These are phyloP conservation scores for Zosterops borbonicus DNA, from an alignment of 2,113 vertebrate species.

Conservation along the genomic window DNA sequence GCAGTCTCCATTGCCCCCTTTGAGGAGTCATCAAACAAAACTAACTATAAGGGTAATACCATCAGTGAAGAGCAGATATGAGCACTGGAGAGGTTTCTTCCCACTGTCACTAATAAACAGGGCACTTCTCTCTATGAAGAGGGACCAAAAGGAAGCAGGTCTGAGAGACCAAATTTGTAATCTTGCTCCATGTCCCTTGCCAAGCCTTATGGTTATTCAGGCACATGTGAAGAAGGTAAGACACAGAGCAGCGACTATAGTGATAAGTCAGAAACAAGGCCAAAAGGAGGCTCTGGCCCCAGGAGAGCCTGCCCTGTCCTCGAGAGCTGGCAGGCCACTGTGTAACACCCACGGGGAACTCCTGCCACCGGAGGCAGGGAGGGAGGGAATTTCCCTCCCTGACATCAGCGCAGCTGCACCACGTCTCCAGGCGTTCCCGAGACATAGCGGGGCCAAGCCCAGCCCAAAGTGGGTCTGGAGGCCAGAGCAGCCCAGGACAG, in stretches of 20 bases:
- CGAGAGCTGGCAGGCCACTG: neutral
- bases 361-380: neutral
- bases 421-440: neutral
- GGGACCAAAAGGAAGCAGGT: neutral
- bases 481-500: neutral
- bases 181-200: neutral
- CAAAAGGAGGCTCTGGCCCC: neutral
- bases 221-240: neutral
- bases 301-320: neutral
- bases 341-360: neutral
- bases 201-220: neutral
- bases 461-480: neutral
- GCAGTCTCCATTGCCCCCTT: neutral
- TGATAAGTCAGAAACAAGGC: neutral
- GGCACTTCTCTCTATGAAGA: neutral
- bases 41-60: neutral
- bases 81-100: neutral
- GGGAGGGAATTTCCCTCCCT: conserved; percentile 39
- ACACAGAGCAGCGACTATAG: rapidly evolving
- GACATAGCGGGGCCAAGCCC: neutral
- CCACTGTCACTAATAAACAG: neutral
- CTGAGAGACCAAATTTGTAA: neutral
- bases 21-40: neutral
- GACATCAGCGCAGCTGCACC: neutral
- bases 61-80: neutral